These are phyloP conservation scores for Cyphomyrmex costatus DNA, from an alignment of 1,140 invertebrate genomes.

Conservation along the genomic window DNA sequence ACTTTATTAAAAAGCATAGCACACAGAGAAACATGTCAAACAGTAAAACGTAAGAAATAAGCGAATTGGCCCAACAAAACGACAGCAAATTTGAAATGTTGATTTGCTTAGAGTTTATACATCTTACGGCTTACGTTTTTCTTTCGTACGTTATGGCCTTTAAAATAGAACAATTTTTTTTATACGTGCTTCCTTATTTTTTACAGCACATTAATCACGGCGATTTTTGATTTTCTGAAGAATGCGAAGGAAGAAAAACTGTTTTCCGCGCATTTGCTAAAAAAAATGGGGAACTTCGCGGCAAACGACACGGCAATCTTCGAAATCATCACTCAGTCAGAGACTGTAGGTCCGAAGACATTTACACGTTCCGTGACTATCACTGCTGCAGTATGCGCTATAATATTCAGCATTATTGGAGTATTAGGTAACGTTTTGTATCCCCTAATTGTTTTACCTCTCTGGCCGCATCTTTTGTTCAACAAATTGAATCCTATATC, in stretches of 20 bases:
- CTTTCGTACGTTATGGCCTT: no score
- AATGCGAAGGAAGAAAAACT: slow-evolving; percentile 14
- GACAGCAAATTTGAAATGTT: no score
- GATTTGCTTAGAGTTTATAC: no score
- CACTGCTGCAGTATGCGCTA: slow-evolving; percentile 91
- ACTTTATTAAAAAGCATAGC: not conserved
- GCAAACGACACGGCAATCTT: slow-evolving; percentile 70
- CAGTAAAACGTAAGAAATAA: no score
- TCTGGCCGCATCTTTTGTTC: not conserved
- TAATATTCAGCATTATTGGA: slow-evolving; percentile 92
- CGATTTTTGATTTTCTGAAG: slow-evolving; percentile 13
- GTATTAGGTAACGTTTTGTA: slow-evolving; percentile 89
- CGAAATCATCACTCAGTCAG: slow-evolving; percentile 44
- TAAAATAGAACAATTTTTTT: not conserved
- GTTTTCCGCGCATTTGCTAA: slow-evolving; percentile 15
- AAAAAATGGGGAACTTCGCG: slow-evolving; percentile 63
- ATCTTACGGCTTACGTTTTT: no score
- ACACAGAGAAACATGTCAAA: no score
- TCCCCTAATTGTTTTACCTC: not conserved
- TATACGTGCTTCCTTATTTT: not conserved
- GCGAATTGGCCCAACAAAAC: no score
- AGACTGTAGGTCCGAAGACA: slow-evolving; percentile 68
- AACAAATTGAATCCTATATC: not conserved
- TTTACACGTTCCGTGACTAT: slow-evolving; percentile 91
- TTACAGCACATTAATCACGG: not conserved